Conservation (phyloP, 1,140 invertebrate species). For the Amyelois transitella region DNA sequence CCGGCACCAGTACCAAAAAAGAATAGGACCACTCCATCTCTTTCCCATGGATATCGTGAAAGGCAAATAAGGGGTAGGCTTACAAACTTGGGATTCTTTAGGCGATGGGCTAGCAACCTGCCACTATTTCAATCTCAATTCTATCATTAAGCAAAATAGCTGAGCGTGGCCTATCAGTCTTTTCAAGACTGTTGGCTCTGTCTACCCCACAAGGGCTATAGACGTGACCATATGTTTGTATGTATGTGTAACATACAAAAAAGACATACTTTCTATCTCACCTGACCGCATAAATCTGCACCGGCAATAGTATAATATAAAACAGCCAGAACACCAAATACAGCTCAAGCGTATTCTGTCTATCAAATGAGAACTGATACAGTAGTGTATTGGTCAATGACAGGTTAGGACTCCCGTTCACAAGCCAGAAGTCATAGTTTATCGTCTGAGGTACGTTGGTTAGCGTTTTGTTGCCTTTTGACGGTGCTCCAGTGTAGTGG, state of each 20-base stretch:
- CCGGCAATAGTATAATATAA: slow-evolving; percentile 89
- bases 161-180: too few relatives aligned
- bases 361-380: slow-evolving; percentile 97
- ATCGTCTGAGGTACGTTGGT: slow-evolving; percentile 68
- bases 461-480: slow-evolving; percentile 48
- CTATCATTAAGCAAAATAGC: too few relatives aligned
- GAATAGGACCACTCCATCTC: too few relatives aligned
- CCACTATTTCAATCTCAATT: too few relatives aligned
- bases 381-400: slow-evolving; percentile 89
- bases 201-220: too few relatives aligned
- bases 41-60: too few relatives aligned
- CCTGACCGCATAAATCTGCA: slow-evolving; percentile 92
- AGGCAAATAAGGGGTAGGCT: too few relatives aligned
- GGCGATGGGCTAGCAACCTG: too few relatives aligned
- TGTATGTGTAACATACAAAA: not conserved
- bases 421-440: slow-evolving; percentile 95
- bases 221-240: too few relatives aligned
- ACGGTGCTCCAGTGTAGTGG: slow-evolving; percentile 74
- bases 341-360: slow-evolving; percentile 94
- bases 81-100: too few relatives aligned
- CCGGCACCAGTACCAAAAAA: too few relatives aligned
- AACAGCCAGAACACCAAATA: slow-evolving; percentile 92
- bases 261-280: slow-evolving; percentile 17
- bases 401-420: slow-evolving; percentile 94
- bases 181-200: too few relatives aligned